Percentiles rank a stretch among this genome's conserved stretches.
phyloP scores from a whole-genome alignment of 2,888 invertebrate genomes.

The Cosmia trapezina region DNA sequence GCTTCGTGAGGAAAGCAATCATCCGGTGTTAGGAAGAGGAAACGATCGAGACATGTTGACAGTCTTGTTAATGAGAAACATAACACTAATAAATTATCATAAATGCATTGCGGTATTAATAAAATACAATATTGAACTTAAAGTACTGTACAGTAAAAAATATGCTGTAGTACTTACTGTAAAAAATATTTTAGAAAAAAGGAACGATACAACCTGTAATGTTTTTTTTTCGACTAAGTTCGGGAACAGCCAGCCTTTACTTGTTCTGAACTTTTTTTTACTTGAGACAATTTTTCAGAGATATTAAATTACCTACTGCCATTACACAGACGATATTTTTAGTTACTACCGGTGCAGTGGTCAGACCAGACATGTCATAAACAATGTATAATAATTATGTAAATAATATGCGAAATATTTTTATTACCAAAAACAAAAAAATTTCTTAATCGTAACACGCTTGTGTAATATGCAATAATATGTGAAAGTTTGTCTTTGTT shows the following conservation, averaged over 20 bases:
- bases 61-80: background rate
- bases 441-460: no score
- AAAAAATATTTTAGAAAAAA: background rate
- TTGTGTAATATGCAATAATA: background rate
- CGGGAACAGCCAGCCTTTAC: no score
- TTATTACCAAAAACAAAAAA: no score
- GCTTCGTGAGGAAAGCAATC: constrained; percentile 23
- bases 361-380: no score
- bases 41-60: constrained; percentile 13
- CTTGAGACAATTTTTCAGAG: background rate
- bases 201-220: background rate
- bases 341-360: background rate
- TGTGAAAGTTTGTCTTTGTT: constrained; percentile 31
- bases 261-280: no score
- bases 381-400: background rate
- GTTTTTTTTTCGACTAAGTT: background rate
- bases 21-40: constrained; percentile 25
- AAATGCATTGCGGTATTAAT: background rate
- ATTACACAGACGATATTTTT: background rate
- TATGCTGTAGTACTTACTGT: background rate
- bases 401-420: background rate
- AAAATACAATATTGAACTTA: background rate
- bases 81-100: background rate
- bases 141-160: background rate
- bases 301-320: no score